Evolutionary conservation across 2,113 vertebrate genomes (phyloP).

Genomic region (Percina caprodes): DNA sequence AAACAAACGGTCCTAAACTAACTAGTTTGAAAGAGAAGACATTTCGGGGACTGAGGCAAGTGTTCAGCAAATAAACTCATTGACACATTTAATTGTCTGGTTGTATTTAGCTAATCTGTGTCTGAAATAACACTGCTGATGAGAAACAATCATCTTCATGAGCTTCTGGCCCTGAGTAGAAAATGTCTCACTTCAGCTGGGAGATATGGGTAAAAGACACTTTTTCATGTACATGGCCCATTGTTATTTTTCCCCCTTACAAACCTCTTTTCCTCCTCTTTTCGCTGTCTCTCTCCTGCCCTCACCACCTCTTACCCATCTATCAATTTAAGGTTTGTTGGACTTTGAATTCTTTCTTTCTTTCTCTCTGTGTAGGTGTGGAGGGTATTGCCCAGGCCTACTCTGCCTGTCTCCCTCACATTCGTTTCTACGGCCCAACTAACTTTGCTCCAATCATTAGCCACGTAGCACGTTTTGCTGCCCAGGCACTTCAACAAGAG

Average conservation of each 20-base stretch:
- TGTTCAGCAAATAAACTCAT: background rate
- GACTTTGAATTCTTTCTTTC: background rate
- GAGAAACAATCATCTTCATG: background rate
- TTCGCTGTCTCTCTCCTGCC: background rate
- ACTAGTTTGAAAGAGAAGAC: too few relatives aligned
- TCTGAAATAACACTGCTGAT: background rate
- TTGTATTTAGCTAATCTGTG: background rate
- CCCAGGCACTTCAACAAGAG: conserved; percentile 93
- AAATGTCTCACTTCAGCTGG: background rate
- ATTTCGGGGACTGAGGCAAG: background rate
- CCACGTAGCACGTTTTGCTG: conserved; percentile 95
- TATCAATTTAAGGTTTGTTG: background rate
- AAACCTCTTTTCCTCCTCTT: background rate
- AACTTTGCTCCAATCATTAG: conserved; percentile 98
- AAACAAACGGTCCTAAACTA: too few relatives aligned
- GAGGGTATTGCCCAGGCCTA: conserved; percentile 97
- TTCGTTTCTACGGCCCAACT: conserved; percentile 98
- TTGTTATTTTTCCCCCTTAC: background rate
- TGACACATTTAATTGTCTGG: background rate
- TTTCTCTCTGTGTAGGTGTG: conserved; percentile 85
- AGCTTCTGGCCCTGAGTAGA: background rate
- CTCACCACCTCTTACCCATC: background rate
- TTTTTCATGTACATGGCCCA: background rate
- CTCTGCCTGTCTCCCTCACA: conserved; percentile 93
- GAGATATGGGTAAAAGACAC: background rate